A percentile compares a stretch with the other conserved stretches of the same genome.
Conservation (phyloP, 1,140 invertebrate genomes). For the Aphidius gifuensis region DNA sequence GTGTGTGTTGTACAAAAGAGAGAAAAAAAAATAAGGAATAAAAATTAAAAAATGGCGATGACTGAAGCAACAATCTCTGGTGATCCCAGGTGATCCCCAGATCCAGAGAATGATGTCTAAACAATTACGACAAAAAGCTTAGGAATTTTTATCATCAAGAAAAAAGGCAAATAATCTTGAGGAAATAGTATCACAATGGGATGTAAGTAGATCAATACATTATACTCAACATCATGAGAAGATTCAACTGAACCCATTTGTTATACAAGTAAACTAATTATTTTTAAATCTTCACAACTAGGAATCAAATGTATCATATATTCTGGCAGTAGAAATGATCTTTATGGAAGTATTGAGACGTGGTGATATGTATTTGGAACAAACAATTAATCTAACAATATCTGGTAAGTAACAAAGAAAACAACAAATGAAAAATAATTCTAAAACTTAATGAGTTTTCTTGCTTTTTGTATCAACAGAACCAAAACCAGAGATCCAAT, state of each 20-base stretch:
- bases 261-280: neutral
- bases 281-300: slow-evolving; percentile 32
- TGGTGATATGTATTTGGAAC: slow-evolving; percentile 60
- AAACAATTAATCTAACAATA: slow-evolving; percentile 40
- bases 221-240: neutral
- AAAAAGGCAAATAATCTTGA: slow-evolving; percentile 63
- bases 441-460: too few relatives aligned
- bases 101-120: slow-evolving; percentile 50
- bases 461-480: slow-evolving; percentile 35
- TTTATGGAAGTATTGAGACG: slow-evolving; percentile 65
- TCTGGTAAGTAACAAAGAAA: slow-evolving; percentile 32
- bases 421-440: too few relatives aligned
- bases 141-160: slow-evolving; percentile 63
- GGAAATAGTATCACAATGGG: slow-evolving; percentile 64
- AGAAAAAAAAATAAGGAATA: too few relatives aligned
- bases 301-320: slow-evolving; percentile 52
- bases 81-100: slow-evolving; percentile 21
- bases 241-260: neutral
- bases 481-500: slow-evolving; percentile 59
- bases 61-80: slow-evolving; percentile 19
- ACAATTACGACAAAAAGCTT: slow-evolving; percentile 62
- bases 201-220: slow-evolving; percentile 47
- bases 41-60: slow-evolving; percentile 22
- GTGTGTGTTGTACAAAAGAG: too few relatives aligned
- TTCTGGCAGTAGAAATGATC: slow-evolving; percentile 66